A percentile compares a stretch with the other conserved stretches of the same genome.
Conservation (phyloP, 2,888 invertebrate species). For the Pollenia angustigena region DNA sequence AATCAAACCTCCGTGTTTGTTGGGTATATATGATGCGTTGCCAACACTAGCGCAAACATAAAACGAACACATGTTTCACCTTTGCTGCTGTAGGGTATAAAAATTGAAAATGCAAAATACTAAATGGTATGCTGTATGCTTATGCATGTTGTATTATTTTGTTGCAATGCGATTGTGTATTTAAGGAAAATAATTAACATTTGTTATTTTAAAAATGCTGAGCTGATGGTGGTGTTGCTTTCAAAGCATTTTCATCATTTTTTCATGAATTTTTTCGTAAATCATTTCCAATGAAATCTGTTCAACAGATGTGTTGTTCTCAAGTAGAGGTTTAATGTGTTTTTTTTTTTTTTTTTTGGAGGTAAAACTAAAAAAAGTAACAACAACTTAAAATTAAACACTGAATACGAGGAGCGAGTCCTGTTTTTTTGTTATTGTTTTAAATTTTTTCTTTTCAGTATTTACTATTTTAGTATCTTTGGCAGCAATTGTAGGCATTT, state of each 20-base stretch:
- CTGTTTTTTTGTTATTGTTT: slow-evolving; percentile 33
- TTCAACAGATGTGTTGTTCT: slow-evolving; percentile 75
- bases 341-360: slow-evolving; percentile 16
- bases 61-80: too few species aligned
- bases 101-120: slow-evolving; percentile 40
- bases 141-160: background rate
- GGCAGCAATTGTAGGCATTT: slow-evolving; percentile 24
- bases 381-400: slow-evolving; percentile 8
- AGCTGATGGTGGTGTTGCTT: slow-evolving; percentile 53
- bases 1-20: too few species aligned
- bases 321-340: slow-evolving; percentile 53
- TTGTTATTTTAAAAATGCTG: slow-evolving; percentile 70
- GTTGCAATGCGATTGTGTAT: slow-evolving; percentile 9
- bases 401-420: background rate
- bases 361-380: slow-evolving; percentile 42
- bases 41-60: too few species aligned
- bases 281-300: slow-evolving; percentile 74
- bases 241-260: slow-evolving; percentile 56
- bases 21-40: too few species aligned
- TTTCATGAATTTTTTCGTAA: slow-evolving; percentile 41
- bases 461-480: slow-evolving; percentile 20
- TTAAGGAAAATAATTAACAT: slow-evolving; percentile 75
- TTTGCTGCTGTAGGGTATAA: too few species aligned
- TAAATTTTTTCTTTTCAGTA: slow-evolving; percentile 1
- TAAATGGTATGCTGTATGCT: slow-evolving; percentile 21